A percentile compares a stretch with the other conserved stretches of the same genome.
These are phyloP conservation scores for Dromius quadrimaculatus DNA, from an alignment of 2,888 invertebrate species.

Conservation along the genomic window DNA sequence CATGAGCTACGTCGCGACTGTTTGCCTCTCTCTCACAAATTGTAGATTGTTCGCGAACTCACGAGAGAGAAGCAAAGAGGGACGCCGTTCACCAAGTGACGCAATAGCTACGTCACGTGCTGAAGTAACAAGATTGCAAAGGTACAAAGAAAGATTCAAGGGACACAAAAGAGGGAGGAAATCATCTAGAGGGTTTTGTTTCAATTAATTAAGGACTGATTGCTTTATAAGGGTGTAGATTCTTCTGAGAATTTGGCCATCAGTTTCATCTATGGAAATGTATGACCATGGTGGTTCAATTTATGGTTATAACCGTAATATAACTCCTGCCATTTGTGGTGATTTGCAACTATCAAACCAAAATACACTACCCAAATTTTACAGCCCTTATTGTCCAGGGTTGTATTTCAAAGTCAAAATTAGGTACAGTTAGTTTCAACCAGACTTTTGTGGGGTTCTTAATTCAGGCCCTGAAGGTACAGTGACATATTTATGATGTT, in stretches of 20 bases:
- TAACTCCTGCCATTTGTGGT: constrained; percentile 32
- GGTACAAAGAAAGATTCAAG: background rate
- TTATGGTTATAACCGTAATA: constrained; percentile 40
- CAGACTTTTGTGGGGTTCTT: background rate
- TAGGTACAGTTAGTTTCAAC: background rate
- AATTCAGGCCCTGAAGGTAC: background rate
- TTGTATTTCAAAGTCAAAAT: constrained; percentile 2
- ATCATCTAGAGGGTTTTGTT: no score
- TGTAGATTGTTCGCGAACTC: constrained; percentile 7
- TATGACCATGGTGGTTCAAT: constrained; percentile 22
- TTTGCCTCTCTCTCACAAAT: constrained; percentile 46
- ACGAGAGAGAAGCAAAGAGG: no score
- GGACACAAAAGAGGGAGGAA: background rate
- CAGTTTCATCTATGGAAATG: no score
- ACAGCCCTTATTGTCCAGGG: background rate
- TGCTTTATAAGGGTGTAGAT: no score
- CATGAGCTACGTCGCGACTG: constrained; percentile 54
- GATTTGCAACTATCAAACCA: constrained; percentile 26
- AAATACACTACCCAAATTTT: constrained; percentile 5
- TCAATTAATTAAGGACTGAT: no score
- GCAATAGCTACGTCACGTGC: constrained; percentile 34
- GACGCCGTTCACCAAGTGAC: constrained; percentile 43
- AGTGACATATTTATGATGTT: no score
- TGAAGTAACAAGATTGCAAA: constrained; percentile 7
- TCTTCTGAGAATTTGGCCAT: no score